Evolutionary conservation across 2,888 invertebrate species (phyloP), one percentile per base, ranked within the genome.

Genomic region (Tridacna gigas): DNA sequence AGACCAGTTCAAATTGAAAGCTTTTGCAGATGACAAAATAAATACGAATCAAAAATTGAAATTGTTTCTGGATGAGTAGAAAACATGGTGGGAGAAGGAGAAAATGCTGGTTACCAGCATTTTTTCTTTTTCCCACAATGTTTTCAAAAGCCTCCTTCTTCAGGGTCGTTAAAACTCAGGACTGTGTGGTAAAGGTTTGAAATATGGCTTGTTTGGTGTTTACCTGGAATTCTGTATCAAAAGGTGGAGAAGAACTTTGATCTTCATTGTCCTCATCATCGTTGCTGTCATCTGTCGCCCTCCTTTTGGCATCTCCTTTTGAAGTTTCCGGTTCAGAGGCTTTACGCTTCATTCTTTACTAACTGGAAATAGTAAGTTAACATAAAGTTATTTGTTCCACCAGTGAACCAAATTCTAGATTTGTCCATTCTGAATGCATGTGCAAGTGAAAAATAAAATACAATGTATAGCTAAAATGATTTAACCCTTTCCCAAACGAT

Each of bases 231-330:
- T 20, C n/a, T n/a, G 20, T 56, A 20, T 56, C 9, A 3, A 56
- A 18, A 20, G 56, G 18, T 1, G 7, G 18, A n/a, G 12, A n/a
- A 22, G 22, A 61, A 61, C 25, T 56, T 61, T 5, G 20, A n/a
- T 22, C n/a, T n/a, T 22, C 28, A 22, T 26, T 28, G 7, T 26
- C 37, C 5, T 18, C n/a, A 45, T 28, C 37, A 26, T 7, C n/a
- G 45, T 20, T 67, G 67, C 28, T 20, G 15, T 20, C 37, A 26
- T 20, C 13, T 45, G 67, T 67, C 67, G 26, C 18, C 11, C 28
- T 67, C 45, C 67, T 67, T 20, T 20, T 37, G 20, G 67, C 67
- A 67, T 67, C 67, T 20, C 67, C 67, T 3, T 45, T 37, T 20
- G 18, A 37, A 67, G 28, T 37, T n/a, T 67, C 67, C 12, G 56